Conservation (phyloP, 1,140 invertebrate genomes). For the Caerostris extrusa region DNA sequence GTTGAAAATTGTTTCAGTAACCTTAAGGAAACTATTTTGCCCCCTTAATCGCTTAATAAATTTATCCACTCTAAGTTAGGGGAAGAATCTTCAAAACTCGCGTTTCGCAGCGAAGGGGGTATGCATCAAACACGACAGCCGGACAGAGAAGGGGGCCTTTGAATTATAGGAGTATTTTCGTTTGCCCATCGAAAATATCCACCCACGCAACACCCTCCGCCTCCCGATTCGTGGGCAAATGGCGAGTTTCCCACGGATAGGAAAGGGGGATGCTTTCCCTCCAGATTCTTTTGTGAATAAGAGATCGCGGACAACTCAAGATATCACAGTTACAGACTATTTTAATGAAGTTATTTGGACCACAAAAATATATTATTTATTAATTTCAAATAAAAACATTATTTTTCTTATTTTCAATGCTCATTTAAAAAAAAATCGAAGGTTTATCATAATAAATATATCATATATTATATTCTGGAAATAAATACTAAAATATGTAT, state of each 20-base stretch:
- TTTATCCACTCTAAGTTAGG: background rate
- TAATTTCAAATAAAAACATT: no score
- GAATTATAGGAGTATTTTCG: slow-evolving; percentile 23
- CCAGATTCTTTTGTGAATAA: background rate
- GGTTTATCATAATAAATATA: no score
- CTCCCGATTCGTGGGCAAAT: background rate
- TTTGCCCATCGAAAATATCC: background rate
- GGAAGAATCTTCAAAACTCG: background rate
- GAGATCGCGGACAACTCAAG: background rate
- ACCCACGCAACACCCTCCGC: background rate
- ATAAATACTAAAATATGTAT: no score
- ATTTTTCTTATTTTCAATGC: no score
- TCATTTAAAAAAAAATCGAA: no score
- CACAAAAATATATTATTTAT: no score
- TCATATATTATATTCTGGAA: no score
- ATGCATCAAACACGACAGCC: slow-evolving; percentile 14
- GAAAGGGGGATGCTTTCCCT: background rate
- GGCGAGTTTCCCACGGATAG: background rate
- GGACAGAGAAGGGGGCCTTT: background rate
- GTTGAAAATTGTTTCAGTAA: no score
- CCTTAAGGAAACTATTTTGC: background rate
- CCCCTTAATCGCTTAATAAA: background rate
- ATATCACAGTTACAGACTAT: background rate
- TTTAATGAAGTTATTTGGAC: no score
- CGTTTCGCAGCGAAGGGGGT: background rate